Conservation (phyloP, 2,113 vertebrate species). For the Micronycteris hirsuta region DNA sequence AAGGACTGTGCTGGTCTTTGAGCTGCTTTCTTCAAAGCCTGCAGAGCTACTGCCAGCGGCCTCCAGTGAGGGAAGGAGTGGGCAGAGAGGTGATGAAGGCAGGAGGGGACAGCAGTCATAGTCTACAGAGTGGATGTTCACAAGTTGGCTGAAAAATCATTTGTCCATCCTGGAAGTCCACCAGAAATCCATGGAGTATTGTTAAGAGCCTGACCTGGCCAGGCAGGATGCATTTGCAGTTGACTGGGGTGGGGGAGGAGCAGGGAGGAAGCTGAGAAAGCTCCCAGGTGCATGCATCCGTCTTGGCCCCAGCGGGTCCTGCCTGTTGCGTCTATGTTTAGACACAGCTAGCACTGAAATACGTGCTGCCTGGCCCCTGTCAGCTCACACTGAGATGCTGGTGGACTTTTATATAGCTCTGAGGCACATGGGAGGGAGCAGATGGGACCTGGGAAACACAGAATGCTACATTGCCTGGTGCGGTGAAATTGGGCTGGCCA, state of each 20-base stretch:
- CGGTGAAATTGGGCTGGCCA: neutral
- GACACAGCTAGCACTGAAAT: constrained; percentile 34
- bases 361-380: neutral
- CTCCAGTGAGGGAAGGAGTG: neutral
- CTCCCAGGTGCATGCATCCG: neutral
- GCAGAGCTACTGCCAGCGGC: neutral
- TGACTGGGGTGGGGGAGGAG: neutral
- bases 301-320: neutral
- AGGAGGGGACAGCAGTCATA: neutral
- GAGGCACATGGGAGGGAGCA: constrained; percentile 31
- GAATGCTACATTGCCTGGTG: neutral
- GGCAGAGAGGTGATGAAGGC: neutral
- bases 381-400: neutral
- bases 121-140: neutral
- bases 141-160: neutral
- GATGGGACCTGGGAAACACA: constrained; percentile 8
- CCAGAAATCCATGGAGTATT: neutral
- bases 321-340: constrained; percentile 66
- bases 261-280: neutral
- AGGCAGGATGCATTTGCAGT: neutral
- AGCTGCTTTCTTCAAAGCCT: neutral
- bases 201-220: neutral
- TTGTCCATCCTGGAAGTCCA: neutral
- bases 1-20: neutral
- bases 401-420: constrained; percentile 44